Conservation (phyloP, 1,140 invertebrate species). For the Grapholita molesta region DNA sequence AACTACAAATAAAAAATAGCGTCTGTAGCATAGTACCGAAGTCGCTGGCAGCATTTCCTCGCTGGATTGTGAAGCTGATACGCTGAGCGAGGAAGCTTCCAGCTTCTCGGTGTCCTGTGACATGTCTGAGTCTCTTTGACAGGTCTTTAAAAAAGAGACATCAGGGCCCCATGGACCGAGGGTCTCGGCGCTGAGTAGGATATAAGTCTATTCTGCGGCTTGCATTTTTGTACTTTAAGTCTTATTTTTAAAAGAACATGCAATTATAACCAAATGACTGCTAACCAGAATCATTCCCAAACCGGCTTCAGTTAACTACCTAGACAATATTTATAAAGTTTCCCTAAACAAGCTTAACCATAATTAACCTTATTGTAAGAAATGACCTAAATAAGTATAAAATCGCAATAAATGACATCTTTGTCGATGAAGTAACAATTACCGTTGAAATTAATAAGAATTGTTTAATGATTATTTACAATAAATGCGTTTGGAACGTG, state of each 20-base stretch:
- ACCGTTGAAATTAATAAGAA: neutral
- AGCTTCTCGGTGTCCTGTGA: no score
- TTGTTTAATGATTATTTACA: neutral
- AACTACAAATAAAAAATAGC: no score
- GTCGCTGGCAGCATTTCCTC: no score
- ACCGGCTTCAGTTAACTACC: neutral
- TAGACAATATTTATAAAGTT: constrained; percentile 5
- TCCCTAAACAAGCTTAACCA: neutral
- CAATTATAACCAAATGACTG: neutral
- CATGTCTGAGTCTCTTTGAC: no score
- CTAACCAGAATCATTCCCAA: neutral
- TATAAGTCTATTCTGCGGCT: no score
- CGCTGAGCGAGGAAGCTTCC: no score
- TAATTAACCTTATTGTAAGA: neutral
- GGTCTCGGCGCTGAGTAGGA: no score
- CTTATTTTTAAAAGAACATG: neutral
- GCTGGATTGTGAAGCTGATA: no score
- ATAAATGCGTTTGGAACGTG: neutral
- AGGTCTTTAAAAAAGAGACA: no score
- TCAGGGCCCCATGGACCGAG: no score
- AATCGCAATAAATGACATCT: neutral
- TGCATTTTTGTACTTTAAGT: no score
- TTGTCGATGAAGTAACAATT: neutral
- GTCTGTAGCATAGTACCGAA: no score
- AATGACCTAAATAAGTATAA: neutral